A percentile compares a stretch with the other conserved stretches of the same genome.
These are phyloP conservation scores for Hybognathus amarus DNA, from an alignment of 2,797 vertebrate species.

Conservation along the genomic window DNA sequence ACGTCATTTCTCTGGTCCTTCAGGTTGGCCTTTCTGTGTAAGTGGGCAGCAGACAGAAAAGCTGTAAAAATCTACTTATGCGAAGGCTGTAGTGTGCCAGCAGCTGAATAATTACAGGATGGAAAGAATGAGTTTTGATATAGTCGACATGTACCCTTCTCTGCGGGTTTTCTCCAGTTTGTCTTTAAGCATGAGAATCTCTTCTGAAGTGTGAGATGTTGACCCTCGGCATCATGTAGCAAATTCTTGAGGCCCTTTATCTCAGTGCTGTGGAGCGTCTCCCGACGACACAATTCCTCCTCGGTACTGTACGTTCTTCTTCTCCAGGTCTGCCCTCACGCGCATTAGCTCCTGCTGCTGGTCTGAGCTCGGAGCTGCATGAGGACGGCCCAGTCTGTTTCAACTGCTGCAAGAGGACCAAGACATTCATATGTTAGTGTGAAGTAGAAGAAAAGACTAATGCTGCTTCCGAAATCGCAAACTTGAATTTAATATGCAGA, in stretches of 20 bases:
- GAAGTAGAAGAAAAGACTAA: neutral
- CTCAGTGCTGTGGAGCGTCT: slow-evolving; percentile 86
- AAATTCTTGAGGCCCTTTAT: slow-evolving; percentile 93
- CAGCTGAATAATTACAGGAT: neutral
- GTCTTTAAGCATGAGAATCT: slow-evolving; percentile 96
- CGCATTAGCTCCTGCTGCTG: slow-evolving; percentile 91
- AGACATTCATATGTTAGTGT: neutral
- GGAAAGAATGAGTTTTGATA: neutral
- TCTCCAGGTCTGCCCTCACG: slow-evolving; percentile 91
- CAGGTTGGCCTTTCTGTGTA: neutral
- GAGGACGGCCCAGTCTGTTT: slow-evolving; percentile 87
- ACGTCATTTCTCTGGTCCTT: neutral
- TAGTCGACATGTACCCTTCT: slow-evolving; percentile 82
- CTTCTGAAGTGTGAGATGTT: slow-evolving; percentile 93
- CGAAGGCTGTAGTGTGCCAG: neutral
- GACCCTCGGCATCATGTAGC: slow-evolving; percentile 91
- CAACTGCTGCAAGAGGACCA: slow-evolving; percentile 70
- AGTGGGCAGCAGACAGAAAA: neutral
- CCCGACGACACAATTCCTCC: slow-evolving; percentile 89
- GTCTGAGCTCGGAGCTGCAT: slow-evolving; percentile 81
- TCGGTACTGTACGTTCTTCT: slow-evolving; percentile 89
- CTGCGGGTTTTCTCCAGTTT: slow-evolving; percentile 95
- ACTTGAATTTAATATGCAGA: too few species aligned
- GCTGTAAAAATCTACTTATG: neutral
- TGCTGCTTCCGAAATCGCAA: neutral